Evolutionary conservation across 2,888 invertebrate species (phyloP).

Genomic region (Drosophila kokeensis): DNA sequence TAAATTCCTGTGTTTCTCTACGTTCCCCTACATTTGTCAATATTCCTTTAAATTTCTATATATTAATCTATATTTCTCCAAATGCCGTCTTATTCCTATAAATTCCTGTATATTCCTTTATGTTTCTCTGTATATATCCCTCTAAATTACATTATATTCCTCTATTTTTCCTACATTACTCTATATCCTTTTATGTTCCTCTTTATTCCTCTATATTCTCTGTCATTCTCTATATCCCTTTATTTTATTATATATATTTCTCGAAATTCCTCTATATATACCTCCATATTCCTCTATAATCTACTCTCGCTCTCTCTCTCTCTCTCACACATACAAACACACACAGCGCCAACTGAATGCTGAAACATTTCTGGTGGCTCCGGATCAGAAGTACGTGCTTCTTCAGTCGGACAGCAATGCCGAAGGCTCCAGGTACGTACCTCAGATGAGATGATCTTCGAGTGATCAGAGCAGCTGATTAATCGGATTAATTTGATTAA

Average conservation of each 20-base stretch:
- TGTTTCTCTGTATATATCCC: no score
- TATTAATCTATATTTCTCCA: neutral
- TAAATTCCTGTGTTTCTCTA: neutral
- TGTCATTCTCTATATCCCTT: neutral
- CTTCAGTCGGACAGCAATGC: constrained; percentile 88
- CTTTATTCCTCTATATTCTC: neutral
- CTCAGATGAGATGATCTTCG: neutral
- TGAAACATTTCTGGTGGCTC: constrained; percentile 91
- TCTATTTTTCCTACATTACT: no score
- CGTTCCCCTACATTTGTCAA: constrained; percentile 31
- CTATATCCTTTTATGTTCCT: no score
- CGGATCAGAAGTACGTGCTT: constrained; percentile 91
- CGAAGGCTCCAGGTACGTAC: constrained; percentile 78
- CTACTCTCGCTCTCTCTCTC: constrained; percentile 29
- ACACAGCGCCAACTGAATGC: constrained; percentile 91
- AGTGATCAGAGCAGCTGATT: neutral
- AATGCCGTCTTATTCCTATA: neutral
- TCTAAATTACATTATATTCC: no score
- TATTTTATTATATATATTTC: no score
- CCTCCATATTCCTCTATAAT: neutral
- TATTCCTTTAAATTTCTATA: neutral
- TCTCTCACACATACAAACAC: constrained; percentile 28
- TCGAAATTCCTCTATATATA: neutral
- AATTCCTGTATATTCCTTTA: no score
- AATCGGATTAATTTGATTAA: neutral